Conservation (phyloP, 2,888 invertebrate species). For the Ceratothoa steindachneri region DNA sequence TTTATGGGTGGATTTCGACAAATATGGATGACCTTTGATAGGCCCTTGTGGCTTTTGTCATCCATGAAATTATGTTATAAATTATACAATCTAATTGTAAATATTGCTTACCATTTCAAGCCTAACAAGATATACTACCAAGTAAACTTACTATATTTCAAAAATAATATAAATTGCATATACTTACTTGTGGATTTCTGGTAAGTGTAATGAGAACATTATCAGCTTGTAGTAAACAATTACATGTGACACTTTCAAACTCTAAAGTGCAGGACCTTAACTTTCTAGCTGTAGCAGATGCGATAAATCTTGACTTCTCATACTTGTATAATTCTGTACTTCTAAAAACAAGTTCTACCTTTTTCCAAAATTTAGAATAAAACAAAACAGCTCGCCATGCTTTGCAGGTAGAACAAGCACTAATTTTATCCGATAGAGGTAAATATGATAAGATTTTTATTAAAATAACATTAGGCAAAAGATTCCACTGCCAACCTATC, state of each 20-base stretch:
- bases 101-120: too few species aligned
- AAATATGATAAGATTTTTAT: conserved; percentile 57
- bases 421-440: conserved; percentile 57
- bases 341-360: conserved; percentile 31
- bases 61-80: too few species aligned
- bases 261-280: conserved; percentile 33
- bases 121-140: too few species aligned
- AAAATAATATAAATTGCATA: too few species aligned
- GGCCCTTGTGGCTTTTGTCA: too few species aligned
- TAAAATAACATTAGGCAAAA: conserved; percentile 42
- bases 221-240: conserved; percentile 33
- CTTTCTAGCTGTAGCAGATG: conserved; percentile 37
- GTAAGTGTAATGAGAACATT: conserved; percentile 38
- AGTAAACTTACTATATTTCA: too few species aligned
- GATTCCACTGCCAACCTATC: conserved; percentile 44
- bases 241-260: conserved; percentile 31
- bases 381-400: conserved; percentile 59
- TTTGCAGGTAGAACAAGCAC: conserved; percentile 59
- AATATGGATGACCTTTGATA: too few species aligned
- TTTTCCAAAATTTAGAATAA: conserved; percentile 56
- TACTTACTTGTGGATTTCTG: conserved; percentile 36
- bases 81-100: too few species aligned
- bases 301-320: conserved; percentile 35
- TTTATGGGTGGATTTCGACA: too few species aligned
- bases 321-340: conserved; percentile 22